A percentile compares a stretch with the other conserved stretches of the same genome.
phyloP scores from a whole-genome alignment of 2,113 vertebrate species.

The Haliaeetus leucogaster region DNA sequence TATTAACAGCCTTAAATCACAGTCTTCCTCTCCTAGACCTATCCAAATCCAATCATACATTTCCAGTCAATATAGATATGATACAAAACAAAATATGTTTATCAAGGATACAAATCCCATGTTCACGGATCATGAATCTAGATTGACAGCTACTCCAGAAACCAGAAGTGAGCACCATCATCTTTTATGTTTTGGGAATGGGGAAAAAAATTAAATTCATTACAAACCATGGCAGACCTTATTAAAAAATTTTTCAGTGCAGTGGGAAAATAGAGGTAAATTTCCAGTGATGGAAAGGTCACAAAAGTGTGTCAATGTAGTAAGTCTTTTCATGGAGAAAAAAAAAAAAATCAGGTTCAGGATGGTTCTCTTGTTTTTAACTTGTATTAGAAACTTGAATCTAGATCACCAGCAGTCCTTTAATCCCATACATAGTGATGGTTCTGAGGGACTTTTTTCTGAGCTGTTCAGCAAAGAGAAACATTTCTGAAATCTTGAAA shows the following conservation, averaged over 20 bases:
- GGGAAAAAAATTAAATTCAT: background rate
- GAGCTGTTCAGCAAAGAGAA: background rate
- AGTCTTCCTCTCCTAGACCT: background rate
- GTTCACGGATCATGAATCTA: background rate
- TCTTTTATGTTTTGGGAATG: background rate
- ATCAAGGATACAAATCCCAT: background rate
- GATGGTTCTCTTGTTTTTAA: background rate
- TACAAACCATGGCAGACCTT: background rate
- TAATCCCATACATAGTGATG: background rate
- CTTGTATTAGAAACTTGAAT: background rate
- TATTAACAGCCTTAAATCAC: background rate
- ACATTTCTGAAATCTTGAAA: background rate
- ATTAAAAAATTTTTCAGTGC: background rate
- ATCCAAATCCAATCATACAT: background rate
- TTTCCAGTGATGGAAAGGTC: background rate
- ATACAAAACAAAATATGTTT: background rate
- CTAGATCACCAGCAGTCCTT: background rate
- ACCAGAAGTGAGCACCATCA: background rate
- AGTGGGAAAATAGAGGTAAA: background rate
- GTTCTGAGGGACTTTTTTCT: background rate
- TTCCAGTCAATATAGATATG: background rate
- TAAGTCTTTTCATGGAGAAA: background rate
- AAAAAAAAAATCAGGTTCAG: background rate
- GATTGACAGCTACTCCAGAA: background rate
- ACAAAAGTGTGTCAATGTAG: background rate